Conservation (phyloP, 2,888 invertebrate genomes). For the Aleiodes testaceus region DNA sequence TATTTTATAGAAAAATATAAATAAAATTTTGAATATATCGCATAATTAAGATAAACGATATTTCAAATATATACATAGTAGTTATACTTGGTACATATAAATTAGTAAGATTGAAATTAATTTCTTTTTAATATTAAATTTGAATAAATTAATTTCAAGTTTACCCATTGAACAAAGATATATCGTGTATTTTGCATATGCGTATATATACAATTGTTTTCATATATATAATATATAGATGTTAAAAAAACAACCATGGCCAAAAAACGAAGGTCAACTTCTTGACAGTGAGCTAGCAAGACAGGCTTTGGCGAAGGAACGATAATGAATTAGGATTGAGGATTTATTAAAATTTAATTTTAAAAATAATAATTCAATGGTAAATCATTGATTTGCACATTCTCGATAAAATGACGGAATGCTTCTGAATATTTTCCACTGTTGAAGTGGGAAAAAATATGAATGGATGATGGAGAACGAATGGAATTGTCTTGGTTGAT, state of each 20-base stretch:
- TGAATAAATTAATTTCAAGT: conserved; percentile 14
- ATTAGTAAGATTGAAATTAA: conserved; percentile 42
- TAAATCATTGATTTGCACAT: neutral
- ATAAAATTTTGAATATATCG: conserved; percentile 53
- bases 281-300: conserved; percentile 81
- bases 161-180: conserved; percentile 15
- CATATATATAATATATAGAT: conserved; percentile 63
- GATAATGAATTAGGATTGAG: conserved; percentile 5
- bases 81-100: conserved; percentile 41
- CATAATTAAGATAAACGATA: conserved; percentile 44
- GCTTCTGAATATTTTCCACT: neutral
- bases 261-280: conserved; percentile 96
- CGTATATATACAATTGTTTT: conserved; percentile 31
- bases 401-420: conserved; percentile 10
- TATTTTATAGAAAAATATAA: conserved; percentile 43
- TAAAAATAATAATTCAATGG: too few relatives aligned
- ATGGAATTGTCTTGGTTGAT: conserved; percentile 38
- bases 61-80: conserved; percentile 44
- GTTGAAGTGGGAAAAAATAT: neutral
- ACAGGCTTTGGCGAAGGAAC: conserved; percentile 65
- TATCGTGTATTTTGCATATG: conserved; percentile 32
- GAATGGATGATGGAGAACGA: conserved; percentile 39
- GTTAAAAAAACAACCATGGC: conserved; percentile 84
- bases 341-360: neutral
- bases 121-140: neutral